Conservation (phyloP, 2,113 vertebrate genomes). For the Hiodon alosoides region DNA sequence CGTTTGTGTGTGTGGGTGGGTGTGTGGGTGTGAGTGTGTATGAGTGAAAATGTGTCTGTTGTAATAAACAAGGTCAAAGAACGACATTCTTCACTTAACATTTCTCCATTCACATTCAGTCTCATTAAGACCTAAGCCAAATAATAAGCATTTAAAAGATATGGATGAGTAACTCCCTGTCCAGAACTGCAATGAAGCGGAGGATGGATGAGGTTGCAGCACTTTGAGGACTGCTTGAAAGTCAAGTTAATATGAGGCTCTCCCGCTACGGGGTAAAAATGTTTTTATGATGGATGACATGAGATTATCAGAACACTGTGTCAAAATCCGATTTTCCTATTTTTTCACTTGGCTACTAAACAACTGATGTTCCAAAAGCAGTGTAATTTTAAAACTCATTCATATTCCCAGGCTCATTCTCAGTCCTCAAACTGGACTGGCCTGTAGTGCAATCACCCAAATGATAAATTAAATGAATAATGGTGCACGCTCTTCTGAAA, state of each 20-base stretch:
- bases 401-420: no score
- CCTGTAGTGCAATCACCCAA: no score
- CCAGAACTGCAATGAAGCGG: not conserved
- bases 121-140: not conserved
- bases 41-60: not conserved
- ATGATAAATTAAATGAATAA: no score
- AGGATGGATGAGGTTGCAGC: not conserved
- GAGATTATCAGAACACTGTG: not conserved
- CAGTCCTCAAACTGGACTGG: no score
- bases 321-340: not conserved
- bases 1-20: no score
- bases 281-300: not conserved
- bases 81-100: not conserved
- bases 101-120: not conserved
- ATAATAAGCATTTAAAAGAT: not conserved
- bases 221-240: not conserved
- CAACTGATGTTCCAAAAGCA: no score
- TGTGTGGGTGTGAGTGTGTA: not conserved
- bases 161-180: not conserved
- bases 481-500: no score
- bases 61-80: not conserved
- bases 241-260: not conserved
- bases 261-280: not conserved
- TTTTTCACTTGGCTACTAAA: no score
- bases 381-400: no score